Evolutionary conservation across 1,140 invertebrate genomes (phyloP), one percentile per base, ranked within the genome.

Genomic region (Eciton burchellii): DNA sequence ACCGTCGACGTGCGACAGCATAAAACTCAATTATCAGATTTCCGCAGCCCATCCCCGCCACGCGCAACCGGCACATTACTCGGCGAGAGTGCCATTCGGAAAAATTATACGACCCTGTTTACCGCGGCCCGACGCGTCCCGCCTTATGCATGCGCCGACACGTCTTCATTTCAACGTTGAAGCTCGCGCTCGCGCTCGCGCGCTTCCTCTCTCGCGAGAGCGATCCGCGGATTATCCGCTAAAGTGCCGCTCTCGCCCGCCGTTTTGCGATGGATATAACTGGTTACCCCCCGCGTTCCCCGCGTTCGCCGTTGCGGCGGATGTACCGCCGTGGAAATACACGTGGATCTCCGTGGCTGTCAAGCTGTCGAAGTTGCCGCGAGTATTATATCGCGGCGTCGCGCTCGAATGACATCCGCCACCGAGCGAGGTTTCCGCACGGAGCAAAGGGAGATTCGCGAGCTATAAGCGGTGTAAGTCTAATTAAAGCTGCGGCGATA

Each of bases 21-120:
- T 90, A 90, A 90, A 90, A 87, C 88, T 90, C 89, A 90, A 90
- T 90, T 90, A 90, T 87, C 88, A 89, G 89, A 88, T 89, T 84
- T 68, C 6, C 43, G 81, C 73, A n/a, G 72, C 45, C 76, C 52
- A 24, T n/a, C n/a, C n/a, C 87, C 47, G 12, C 47, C 45, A 26
- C 52, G 11, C 41, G 6, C 35, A 26, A 47, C 63, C 54, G 47
- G 63, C 65, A 62, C 65, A 63, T 66, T 62, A 62, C 70, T 57
- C 29, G 56, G 24, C 12, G 16, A n/a, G 16, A n/a, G 35, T 26
- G 71, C 26, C 81, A 86, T 60, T 82, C 47, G 84, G 60, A 87
- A 87, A 87, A 87, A 87, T 87, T 87, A 87, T 87, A 63, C 85
- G 66, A 35, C 49, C 19, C 47, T 87, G 85, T 86, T 87, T 87